Evolutionary conservation across 2,888 invertebrate species (phyloP).

Genomic region (Trissonchulus sp.): DNA sequence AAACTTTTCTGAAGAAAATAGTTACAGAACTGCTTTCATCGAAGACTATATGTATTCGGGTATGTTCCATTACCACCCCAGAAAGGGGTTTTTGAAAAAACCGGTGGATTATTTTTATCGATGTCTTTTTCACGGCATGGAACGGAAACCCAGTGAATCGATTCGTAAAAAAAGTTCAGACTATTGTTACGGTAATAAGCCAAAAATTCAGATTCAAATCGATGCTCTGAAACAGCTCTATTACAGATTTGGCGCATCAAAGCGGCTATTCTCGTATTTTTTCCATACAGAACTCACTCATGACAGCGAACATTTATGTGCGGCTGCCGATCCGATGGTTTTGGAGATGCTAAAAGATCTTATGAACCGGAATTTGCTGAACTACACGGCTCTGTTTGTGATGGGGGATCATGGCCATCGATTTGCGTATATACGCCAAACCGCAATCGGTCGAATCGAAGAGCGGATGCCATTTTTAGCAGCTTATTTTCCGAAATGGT

Average conservation of each 20-base stretch:
- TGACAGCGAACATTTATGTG: conserved; percentile 53
- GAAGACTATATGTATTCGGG: conserved; percentile 54
- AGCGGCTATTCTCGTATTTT: conserved; percentile 49
- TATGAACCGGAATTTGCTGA: neutral
- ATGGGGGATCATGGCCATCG: conserved; percentile 56
- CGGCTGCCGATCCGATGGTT: conserved; percentile 47
- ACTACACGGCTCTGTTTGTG: conserved; percentile 43
- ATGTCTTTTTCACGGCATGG: conserved; percentile 41
- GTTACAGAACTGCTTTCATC: conserved; percentile 53
- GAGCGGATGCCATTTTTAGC: conserved; percentile 47
- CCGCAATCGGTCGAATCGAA: conserved; percentile 45
- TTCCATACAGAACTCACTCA: conserved; percentile 55
- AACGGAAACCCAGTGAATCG: neutral
- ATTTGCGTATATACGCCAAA: conserved; percentile 53
- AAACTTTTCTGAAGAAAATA: conserved; percentile 44
- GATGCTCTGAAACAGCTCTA: conserved; percentile 50
- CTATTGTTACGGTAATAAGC: conserved; percentile 44
- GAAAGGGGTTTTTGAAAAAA: conserved; percentile 50
- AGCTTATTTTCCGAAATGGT: conserved; percentile 39
- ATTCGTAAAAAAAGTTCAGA: conserved; percentile 39
- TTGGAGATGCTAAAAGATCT: neutral
- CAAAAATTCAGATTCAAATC: conserved; percentile 46
- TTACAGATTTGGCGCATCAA: conserved; percentile 35
- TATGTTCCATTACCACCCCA: conserved; percentile 52
- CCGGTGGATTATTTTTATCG: conserved; percentile 54